Conservation (phyloP, 2,888 invertebrate genomes). For the Gymnosoma rotundatum region DNA sequence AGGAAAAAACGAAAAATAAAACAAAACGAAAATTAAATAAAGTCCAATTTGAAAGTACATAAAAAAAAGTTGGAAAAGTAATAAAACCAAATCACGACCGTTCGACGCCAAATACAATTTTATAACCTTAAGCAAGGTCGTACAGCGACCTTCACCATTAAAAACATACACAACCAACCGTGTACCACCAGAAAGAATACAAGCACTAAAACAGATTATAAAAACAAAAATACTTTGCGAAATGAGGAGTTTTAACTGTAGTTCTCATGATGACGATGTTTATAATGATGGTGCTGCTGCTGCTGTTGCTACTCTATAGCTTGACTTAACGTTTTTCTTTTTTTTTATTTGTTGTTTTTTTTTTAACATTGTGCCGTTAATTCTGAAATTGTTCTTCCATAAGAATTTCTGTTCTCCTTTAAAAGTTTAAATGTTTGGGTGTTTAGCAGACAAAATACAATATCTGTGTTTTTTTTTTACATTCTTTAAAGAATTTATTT, state of each 20-base stretch:
- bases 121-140: slow-evolving; percentile 79
- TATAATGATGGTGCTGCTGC: neutral
- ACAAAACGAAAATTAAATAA: slow-evolving; percentile 33
- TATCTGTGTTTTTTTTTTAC: slow-evolving; percentile 22
- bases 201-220: slow-evolving; percentile 44
- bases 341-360: slow-evolving; percentile 21
- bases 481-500: slow-evolving; percentile 42
- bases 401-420: neutral
- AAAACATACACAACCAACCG: slow-evolving; percentile 50
- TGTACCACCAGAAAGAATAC: neutral
- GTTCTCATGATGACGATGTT: slow-evolving; percentile 39
- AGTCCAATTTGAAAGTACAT: slow-evolving; percentile 66
- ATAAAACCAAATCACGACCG: slow-evolving; percentile 70
- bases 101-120: slow-evolving; percentile 76
- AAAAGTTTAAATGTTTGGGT: slow-evolving; percentile 19
- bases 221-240: slow-evolving; percentile 42
- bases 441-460: neutral
- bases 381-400: slow-evolving; percentile 38
- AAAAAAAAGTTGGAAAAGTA: slow-evolving; percentile 45
- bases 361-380: slow-evolving; percentile 61
- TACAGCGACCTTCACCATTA: slow-evolving; percentile 77
- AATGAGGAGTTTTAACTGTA: slow-evolving; percentile 40
- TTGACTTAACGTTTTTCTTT: slow-evolving; percentile 25
- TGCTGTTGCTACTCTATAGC: neutral
- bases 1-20: slow-evolving; percentile 37